Base-by-base conservation (phyloP, 2,113 vertebrate species). In the Otolemur garnettii region DNA sequence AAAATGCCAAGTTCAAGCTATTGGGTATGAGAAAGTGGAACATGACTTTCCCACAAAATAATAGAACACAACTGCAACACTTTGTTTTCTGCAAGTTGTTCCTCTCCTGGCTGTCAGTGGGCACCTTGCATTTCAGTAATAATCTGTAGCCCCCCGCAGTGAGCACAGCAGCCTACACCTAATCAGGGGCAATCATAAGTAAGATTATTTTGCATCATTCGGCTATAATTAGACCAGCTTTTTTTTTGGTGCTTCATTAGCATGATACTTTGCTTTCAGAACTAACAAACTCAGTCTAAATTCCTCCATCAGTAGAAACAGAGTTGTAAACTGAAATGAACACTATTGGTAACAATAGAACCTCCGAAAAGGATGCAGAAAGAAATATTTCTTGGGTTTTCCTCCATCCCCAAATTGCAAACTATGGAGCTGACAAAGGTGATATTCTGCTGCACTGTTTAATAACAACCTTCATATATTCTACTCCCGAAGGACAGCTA, bases 161-260 rank as follows among this genome's bases (percentile, higher is more conserved):
- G 75, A 94, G n/a, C 74, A 83, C 80, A 97, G 82, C 64, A 96
- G 62, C 62, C 64, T 90, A 35, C 82, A 94, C 81, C 90, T 82
- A 97, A 98, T 86, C 24, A 97, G 71, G 92, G n/a, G 96, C 18
- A 97, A 98, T 97, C 96, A 72, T 96, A 97, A 94, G 94, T 78
- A 74, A 95, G 94, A 94, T 71, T 21, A 11, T 94, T 97, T 96
- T 66, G 55, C 78, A 89, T 93, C 74, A 57, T 95, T 95, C 92
- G 80, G 84, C 93, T 98, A 95, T 96, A 97, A 97, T 97, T 93
- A 97, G 91, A 74, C 35, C 75, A 75, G 42, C 59, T 35, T 95
- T 30, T 77, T 77, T 94, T 95, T 97, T 21, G 69, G 90, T 93
- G 71, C 84, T 96, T 98, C 24, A 6, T 98, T 97, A 97, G 81